These are phyloP conservation scores for Drosophila flavopinicola DNA, from an alignment of 2,888 invertebrate species.

Conservation along the genomic window DNA sequence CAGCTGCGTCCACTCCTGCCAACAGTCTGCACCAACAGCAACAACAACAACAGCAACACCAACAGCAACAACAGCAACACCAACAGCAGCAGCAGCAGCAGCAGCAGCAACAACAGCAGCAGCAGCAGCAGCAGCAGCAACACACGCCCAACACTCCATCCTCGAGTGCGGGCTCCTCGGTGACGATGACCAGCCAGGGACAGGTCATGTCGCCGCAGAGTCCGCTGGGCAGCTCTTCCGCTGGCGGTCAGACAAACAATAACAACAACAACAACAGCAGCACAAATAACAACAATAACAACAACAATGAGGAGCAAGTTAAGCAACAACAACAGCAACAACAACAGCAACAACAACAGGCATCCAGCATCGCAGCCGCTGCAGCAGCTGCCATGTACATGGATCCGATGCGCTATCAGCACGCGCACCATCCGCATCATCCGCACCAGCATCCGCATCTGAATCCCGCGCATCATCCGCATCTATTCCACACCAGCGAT, in stretches of 20 bases:
- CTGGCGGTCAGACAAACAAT: conserved; percentile 73
- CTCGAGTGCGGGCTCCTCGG: conserved; percentile 83
- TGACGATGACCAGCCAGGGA: conserved; percentile 83
- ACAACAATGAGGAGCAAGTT: conserved; percentile 80
- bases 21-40: conserved; percentile 83
- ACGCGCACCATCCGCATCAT: conserved; percentile 81
- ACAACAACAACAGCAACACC: conserved; percentile 76
- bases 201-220: conserved; percentile 84
- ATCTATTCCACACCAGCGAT: conserved; percentile 83
- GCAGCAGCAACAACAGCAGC: conserved; percentile 61
- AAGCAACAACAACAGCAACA: conserved; percentile 52
- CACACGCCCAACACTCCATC: conserved; percentile 83
- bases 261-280: conserved; percentile 65
- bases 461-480: conserved; percentile 84
- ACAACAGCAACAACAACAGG: conserved; percentile 74
- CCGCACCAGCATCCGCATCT: conserved; percentile 84
- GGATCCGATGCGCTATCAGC: conserved; percentile 84
- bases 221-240: conserved; percentile 81
- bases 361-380: conserved; percentile 84
- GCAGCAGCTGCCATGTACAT: conserved; percentile 85
- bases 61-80: conserved; percentile 81
- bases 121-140: conserved; percentile 79
- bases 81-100: conserved; percentile 82
- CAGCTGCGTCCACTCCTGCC: conserved; percentile 84
- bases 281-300: conserved; percentile 68